Base-by-base conservation (phyloP, 1,140 invertebrate genomes). In the Aethina tumida region DNA sequence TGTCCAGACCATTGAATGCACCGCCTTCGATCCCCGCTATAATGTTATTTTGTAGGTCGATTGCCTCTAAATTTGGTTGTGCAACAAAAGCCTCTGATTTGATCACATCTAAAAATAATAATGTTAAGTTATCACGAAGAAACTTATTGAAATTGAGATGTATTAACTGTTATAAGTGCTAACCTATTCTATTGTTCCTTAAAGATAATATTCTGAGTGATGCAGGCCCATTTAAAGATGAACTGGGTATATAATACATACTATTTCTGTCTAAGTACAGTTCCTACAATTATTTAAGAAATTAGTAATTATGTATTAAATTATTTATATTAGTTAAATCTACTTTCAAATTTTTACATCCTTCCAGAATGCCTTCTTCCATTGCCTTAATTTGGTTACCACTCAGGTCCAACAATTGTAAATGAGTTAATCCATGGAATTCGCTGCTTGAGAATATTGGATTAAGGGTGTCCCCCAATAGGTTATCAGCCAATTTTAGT, bases 361-460 rank as follows among this genome's bases (percentile, higher is more conserved):
- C 84, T 63, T 88, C 84, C 2, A 92, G 70, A 19, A 91, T 74
- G 1, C 85, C 85, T 51, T 87, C 84, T 52, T 92, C 87, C 10
- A 92, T 67, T 1, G 79, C 77, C 45, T 77, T 74, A 20, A 93
- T 78, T 26, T 70, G 72, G 53, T 93, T 93, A 9, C 75, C 75
- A 14, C 77, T 79, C 4, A 92, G 65, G 62, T 91, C 84, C 15
- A 93, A 57, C 3, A 81, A 56, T 43, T 74, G 70, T n/a, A 92
- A 58, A 39, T 77, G 70, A 1, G 67, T 67, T 32, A 89, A 58
- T n/a, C 78, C 75, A 39, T 84, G 82, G 37, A 91, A 77, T 57
- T 91, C 87, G 13, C 75, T 78, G 7, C 78, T 84, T 1, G 84
- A 84, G 57, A 92, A 92, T 41, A 92, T 87, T 0, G 88, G 88